A percentile compares a stretch with the other conserved stretches of the same genome.
Conservation (phyloP, 1,140 invertebrate species). For the Eupeodes corollae region DNA sequence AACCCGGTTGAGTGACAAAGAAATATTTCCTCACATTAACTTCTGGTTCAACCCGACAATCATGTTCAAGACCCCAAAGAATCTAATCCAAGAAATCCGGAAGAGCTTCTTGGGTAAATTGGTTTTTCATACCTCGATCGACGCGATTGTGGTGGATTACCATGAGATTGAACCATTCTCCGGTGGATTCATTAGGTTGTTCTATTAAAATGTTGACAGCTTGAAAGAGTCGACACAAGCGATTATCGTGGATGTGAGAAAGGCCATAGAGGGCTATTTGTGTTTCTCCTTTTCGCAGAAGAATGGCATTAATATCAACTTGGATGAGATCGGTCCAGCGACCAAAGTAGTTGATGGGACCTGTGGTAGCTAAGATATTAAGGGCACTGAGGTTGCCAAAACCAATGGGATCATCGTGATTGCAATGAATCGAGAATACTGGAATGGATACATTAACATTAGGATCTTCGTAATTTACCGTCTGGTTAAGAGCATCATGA, state of each 20-base stretch:
- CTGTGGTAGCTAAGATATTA: slow-evolving; percentile 74
- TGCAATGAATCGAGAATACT: slow-evolving; percentile 86
- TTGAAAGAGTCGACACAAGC: slow-evolving; percentile 67
- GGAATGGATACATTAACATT: slow-evolving; percentile 88
- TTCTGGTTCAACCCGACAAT: slow-evolving; percentile 71
- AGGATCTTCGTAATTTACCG: slow-evolving; percentile 88
- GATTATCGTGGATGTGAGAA: slow-evolving; percentile 85
- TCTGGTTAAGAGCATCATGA: slow-evolving; percentile 43
- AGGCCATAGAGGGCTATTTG: slow-evolving; percentile 88
- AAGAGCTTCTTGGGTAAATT: slow-evolving; percentile 74
- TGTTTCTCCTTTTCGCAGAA: slow-evolving; percentile 76
- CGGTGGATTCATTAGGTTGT: slow-evolving; percentile 42
- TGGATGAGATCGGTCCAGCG: slow-evolving; percentile 67
- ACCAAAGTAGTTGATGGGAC: slow-evolving; percentile 86
- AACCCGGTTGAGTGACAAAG: slow-evolving; percentile 83
- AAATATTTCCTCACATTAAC: slow-evolving; percentile 50
- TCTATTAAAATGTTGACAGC: slow-evolving; percentile 66
- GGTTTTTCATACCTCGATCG: slow-evolving; percentile 62
- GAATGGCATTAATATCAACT: slow-evolving; percentile 69
- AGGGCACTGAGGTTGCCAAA: slow-evolving; percentile 49
- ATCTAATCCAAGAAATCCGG: slow-evolving; percentile 83
- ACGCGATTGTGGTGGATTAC: slow-evolving; percentile 94
- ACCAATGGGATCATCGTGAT: slow-evolving; percentile 92
- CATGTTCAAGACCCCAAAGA: slow-evolving; percentile 98
- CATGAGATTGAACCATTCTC: slow-evolving; percentile 83